Evolutionary conservation across 1,140 invertebrate genomes (phyloP), one percentile per base, ranked within the genome.

Genomic region (Ceratoteleas bidentatus): DNA sequence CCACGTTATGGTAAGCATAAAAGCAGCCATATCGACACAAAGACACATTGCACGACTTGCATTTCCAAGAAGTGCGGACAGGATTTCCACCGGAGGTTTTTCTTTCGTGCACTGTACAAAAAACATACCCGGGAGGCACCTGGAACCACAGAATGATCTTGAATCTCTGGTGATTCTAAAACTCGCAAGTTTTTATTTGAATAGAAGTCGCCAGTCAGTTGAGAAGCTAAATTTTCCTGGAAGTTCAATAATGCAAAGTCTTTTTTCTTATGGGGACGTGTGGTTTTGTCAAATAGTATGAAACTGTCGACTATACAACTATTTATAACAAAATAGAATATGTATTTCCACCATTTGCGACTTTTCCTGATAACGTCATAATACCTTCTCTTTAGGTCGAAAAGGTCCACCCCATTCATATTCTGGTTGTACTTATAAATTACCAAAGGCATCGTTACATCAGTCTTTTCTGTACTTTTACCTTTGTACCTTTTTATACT

Each of bases 21-120:
- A 56, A 66, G 43, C 64, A 66, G 0, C 10, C 15, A 10, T 24
- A 11, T 45, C 14, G 38, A 56, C 64, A 56, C 16, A 66, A 34
- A 40, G 65, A 15, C 2, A 68, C 15, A 15, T 57, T 56, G 15
- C 65, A 68, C 24, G 38, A 15, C 43, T 68, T 34, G 38, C 65
- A 68, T 68, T 47, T 57, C 65, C 65, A 68, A 13, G 24, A 45
- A 49, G 53, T 57, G 10, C 53, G 24, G 49, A 68, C 24, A 47
- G 32, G 10, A 11, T 36, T 47, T 45, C 24, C n/a, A n/a, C 6
- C 33, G 5, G 11, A 36, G 14, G 32, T 43, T 68, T 50, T n/a
- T 33, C 34, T 32, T 40, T 14, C 49, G 7, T 24, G 49, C 40
- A 47, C 57, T 68, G 32, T 53, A 68, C 34, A 16, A 49, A 6